Evolutionary conservation across 1,140 invertebrate species (phyloP).

Genomic region (Zaprionus ornatus): DNA sequence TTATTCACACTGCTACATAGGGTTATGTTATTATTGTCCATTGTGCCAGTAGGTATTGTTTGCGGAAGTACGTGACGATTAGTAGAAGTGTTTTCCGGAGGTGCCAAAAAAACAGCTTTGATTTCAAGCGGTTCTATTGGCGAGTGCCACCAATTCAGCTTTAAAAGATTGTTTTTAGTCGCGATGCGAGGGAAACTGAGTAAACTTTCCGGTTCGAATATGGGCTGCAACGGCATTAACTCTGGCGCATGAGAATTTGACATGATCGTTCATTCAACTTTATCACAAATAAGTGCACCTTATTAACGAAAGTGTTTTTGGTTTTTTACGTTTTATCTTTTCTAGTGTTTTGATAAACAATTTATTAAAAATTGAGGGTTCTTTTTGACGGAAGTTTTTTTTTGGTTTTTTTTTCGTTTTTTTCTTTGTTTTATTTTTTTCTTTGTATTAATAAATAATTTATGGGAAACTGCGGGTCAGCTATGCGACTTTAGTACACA

Average conservation of each 20-base stretch:
- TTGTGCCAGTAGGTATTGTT: background rate
- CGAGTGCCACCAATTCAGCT: slow-evolving; percentile 76
- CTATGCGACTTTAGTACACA: background rate
- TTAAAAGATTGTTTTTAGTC: slow-evolving; percentile 66
- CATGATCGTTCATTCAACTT: slow-evolving; percentile 10
- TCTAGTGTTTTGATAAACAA: background rate
- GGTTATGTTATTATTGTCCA: slow-evolving; percentile 57
- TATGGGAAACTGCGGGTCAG: background rate
- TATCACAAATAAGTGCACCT: background rate
- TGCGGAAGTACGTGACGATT: background rate
- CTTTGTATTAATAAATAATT: background rate
- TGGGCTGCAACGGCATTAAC: slow-evolving; percentile 46
- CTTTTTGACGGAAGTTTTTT: no score
- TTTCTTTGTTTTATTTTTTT: background rate
- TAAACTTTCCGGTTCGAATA: slow-evolving; percentile 10
- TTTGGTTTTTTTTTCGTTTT: background rate
- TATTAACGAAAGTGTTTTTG: background rate
- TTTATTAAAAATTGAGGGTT: background rate
- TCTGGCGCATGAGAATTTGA: slow-evolving; percentile 22
- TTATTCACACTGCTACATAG: slow-evolving; percentile 31
- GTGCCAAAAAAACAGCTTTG: slow-evolving; percentile 5
- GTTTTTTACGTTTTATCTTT: background rate
- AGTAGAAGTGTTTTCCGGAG: background rate
- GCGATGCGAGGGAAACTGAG: slow-evolving; percentile 52
- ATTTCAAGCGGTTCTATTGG: slow-evolving; percentile 31